Conservation (phyloP, 1,140 invertebrate species). For the Sweltsa coloradensis region DNA sequence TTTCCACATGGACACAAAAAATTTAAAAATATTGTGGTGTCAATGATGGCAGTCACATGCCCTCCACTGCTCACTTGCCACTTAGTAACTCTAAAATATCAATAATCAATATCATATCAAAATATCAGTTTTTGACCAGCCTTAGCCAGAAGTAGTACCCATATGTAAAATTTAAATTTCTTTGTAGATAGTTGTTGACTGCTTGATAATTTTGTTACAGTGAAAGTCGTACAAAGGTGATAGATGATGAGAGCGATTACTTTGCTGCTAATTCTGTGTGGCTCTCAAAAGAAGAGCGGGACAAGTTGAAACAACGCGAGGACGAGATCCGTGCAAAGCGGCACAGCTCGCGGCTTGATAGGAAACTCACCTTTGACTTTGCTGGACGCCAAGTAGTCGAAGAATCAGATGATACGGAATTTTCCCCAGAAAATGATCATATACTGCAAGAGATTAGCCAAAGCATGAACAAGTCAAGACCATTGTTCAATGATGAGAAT, state of each 20-base stretch:
- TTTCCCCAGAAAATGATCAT: slow-evolving; percentile 30
- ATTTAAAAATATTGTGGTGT: too few relatives aligned
- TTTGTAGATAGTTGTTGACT: background rate
- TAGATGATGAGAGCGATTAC: slow-evolving; percentile 92
- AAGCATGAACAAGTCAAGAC: background rate
- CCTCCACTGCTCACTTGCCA: too few relatives aligned
- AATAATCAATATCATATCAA: too few relatives aligned
- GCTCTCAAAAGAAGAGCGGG: slow-evolving; percentile 57
- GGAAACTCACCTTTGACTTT: slow-evolving; percentile 74
- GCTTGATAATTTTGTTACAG: slow-evolving; percentile 33
- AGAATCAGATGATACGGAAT: slow-evolving; percentile 26
- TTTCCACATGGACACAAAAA: too few relatives aligned
- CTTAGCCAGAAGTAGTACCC: too few relatives aligned
- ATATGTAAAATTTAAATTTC: too few relatives aligned
- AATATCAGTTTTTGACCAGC: too few relatives aligned
- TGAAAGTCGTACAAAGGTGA: slow-evolving; percentile 74
- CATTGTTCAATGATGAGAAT: background rate
- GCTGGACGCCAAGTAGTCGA: slow-evolving; percentile 33
- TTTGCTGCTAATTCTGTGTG: slow-evolving; percentile 72
- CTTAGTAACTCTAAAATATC: too few relatives aligned
- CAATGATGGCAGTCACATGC: too few relatives aligned
- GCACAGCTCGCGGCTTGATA: slow-evolving; percentile 50
- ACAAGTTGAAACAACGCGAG: slow-evolving; percentile 54
- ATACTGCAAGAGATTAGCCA: slow-evolving; percentile 16
- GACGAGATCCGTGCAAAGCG: slow-evolving; percentile 52